A percentile compares a stretch with the other conserved stretches of the same genome.
These are phyloP conservation scores for Falco cherrug DNA, from an alignment of 2,797 vertebrate species.

Conservation along the genomic window DNA sequence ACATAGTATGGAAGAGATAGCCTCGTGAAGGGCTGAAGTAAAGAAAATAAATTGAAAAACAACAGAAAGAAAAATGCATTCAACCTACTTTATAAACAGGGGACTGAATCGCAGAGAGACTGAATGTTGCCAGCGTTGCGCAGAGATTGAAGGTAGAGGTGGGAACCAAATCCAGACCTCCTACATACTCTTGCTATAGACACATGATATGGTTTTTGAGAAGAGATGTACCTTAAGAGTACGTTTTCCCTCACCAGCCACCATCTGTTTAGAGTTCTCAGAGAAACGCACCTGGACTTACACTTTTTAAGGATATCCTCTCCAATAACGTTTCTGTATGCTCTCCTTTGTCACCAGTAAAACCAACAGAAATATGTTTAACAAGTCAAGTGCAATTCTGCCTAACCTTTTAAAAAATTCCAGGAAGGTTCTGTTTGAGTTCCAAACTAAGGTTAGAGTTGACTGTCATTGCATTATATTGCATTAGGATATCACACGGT, in stretches of 20 bases:
- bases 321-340: not conserved
- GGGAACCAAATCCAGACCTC: not conserved
- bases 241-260: not conserved
- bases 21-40: not conserved
- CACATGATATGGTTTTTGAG: not conserved
- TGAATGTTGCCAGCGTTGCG: not conserved
- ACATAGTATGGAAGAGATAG: not conserved
- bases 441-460: slow-evolving; percentile 30
- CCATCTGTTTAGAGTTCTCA: not conserved
- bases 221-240: not conserved
- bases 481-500: slow-evolving; percentile 22
- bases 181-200: not conserved
- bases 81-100: not conserved
- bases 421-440: not conserved
- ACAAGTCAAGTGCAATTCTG: not conserved
- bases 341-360: not conserved
- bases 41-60: not conserved
- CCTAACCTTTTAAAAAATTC: not conserved
- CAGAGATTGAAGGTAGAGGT: not conserved
- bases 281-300: not conserved
- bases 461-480: slow-evolving; percentile 27
- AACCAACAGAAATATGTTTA: not conserved
- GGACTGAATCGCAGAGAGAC: not conserved
- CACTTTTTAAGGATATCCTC: not conserved
- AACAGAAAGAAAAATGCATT: not conserved